A percentile compares a stretch with the other conserved stretches of the same genome.
Evolutionary conservation across 2,113 vertebrate species (phyloP).

Genomic region (Globicephala melas): DNA sequence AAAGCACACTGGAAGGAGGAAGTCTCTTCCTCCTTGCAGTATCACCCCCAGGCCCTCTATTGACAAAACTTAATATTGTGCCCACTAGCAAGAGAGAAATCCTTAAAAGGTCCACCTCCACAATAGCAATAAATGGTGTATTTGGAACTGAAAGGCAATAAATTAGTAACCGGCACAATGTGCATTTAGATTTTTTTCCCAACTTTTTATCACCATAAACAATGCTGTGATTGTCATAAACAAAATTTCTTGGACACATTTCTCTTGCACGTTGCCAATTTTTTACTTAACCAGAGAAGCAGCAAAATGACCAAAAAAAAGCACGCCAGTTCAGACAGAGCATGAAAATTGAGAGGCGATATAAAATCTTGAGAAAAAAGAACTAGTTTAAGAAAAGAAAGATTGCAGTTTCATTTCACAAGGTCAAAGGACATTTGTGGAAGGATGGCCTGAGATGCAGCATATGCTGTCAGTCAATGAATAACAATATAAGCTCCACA

Average conservation of each 20-base stretch:
- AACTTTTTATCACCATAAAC: neutral
- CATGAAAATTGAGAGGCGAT: neutral
- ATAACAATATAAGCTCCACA: neutral
- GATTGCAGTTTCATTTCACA: neutral
- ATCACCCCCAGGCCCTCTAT: neutral
- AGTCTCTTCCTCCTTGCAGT: neutral
- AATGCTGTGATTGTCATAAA: neutral
- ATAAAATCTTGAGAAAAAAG: neutral
- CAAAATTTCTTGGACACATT: neutral
- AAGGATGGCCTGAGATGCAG: neutral
- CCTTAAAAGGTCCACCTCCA: neutral
- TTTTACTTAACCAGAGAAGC: neutral
- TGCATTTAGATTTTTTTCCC: neutral
- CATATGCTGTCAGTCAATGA: neutral
- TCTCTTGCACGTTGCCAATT: neutral
- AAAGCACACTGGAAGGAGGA: neutral
- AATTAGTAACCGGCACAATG: neutral
- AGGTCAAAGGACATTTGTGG: neutral
- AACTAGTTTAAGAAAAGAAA: neutral
- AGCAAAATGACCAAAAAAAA: neutral
- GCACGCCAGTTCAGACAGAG: neutral
- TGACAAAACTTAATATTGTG: neutral
- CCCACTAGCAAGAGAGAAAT: neutral
- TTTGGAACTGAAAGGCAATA: neutral
- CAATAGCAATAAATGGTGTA: neutral